Percentiles rank a stretch among this genome's conserved stretches.
phyloP scores from a whole-genome alignment of 2,113 vertebrate species.

The Lasiurus borealis region DNA sequence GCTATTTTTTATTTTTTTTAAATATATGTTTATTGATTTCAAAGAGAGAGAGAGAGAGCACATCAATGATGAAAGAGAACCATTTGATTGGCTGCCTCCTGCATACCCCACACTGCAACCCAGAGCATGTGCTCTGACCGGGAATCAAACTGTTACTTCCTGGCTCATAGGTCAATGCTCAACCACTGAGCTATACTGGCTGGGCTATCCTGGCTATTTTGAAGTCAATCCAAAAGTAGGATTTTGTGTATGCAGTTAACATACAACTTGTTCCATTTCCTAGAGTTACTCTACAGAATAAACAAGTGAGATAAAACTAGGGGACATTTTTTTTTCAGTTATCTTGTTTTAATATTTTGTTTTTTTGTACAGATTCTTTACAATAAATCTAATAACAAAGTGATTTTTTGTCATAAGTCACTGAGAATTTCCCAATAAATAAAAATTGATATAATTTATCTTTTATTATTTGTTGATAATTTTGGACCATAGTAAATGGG shows the following conservation, averaged over 20 bases:
- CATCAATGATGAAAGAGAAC: no score
- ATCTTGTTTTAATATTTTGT: neutral
- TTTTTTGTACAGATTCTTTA: neutral
- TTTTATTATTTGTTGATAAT: neutral
- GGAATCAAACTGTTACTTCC: no score
- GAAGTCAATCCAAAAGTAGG: neutral
- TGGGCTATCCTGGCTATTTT: neutral
- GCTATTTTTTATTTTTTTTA: neutral
- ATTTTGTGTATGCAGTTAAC: neutral
- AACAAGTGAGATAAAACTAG: neutral
- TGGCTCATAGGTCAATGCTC: no score
- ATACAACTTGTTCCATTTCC: neutral
- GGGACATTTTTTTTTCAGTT: neutral
- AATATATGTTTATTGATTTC: no score
- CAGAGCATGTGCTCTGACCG: no score
- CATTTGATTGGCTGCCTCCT: no score
- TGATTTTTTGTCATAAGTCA: slow-evolving; percentile 1
- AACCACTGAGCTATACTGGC: no score
- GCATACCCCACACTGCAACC: no score
- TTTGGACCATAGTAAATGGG: neutral
- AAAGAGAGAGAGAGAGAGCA: no score
- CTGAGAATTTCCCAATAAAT: neutral
- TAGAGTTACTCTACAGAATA: neutral
- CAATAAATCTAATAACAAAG: neutral
- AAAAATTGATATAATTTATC: neutral